These are phyloP conservation scores for Amiota communis DNA, from an alignment of 2,888 invertebrate genomes.

Conservation along the genomic window DNA sequence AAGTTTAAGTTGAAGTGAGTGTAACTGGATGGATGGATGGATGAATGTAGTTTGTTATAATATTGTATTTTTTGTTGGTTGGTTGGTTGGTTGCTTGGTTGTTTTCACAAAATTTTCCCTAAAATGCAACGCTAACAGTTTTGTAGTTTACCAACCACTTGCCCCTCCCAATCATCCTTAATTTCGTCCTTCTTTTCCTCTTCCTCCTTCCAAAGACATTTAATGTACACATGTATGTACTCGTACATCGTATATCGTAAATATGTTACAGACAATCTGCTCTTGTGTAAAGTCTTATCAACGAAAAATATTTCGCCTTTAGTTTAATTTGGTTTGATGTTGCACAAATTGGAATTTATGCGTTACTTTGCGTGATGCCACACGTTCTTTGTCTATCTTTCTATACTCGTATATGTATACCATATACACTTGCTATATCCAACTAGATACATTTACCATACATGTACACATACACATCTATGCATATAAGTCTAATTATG, in stretches of 20 bases:
- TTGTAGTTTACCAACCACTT: not conserved
- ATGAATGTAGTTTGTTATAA: too few species aligned
- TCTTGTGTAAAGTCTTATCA: not conserved
- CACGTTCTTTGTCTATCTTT: too few species aligned
- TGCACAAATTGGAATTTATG: constrained; percentile 24
- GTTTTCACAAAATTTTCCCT: not conserved
- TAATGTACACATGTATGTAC: not conserved
- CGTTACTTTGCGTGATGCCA: not conserved
- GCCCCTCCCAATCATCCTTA: not conserved
- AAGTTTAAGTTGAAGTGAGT: too few species aligned
- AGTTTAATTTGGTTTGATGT: too few species aligned
- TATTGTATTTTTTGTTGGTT: not conserved
- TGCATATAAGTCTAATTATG: too few species aligned
- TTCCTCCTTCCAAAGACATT: too few species aligned
- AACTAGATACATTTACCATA: too few species aligned
- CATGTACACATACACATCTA: too few species aligned
- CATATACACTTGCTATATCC: too few species aligned
- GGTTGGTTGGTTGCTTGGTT: constrained; percentile 1
- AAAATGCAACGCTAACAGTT: constrained; percentile 17
- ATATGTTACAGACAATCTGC: constrained; percentile 7
- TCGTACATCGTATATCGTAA: not conserved
- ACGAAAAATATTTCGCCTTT: too few species aligned
- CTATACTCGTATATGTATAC: too few species aligned
- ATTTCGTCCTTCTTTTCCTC: not conserved
- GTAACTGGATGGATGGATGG: too few species aligned